Evolutionary conservation across 2,113 vertebrate genomes (phyloP), one percentile per base, ranked within the genome.

Genomic region (Eubucco bourcierii): DNA sequence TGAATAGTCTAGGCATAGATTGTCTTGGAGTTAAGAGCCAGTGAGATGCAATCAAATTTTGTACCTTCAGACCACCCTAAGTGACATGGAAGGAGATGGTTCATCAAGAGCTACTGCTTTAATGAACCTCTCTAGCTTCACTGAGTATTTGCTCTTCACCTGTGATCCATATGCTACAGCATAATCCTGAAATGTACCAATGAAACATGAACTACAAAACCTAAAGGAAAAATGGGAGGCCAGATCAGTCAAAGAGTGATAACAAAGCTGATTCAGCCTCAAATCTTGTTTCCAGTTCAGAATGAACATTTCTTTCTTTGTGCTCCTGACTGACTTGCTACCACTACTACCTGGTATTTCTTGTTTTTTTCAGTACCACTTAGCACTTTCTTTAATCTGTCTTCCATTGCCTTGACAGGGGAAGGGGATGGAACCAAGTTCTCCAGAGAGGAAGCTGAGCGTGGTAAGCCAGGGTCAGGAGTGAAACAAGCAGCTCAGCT

Each of bases 11-110:
- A 67, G 39, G 63, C 24, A 73, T 71, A 84, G 21, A 28, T 93
- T 87, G 46, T 79, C 89, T 85, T 75, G 47, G 47, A 15, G 9
- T 67, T 80, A 67, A 94, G 16, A 59, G 78, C 58, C 83, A 41
- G 61, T 87, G 55, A 87, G 37, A 71, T 77, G 39, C 71, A 94
- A 84, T 93, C 74, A 92, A 87, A 88, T 95, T 94, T 96, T 89
- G 46, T 71, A 90, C 72, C 60, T 95, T 61, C 86, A 87, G 79
- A 95, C 73, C 33, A 74, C 52, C 10, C 3, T 52, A 63, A 88
- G 39, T 73, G 64, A 91, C 72, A 96, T 39, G 50, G 41, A 90
- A 86, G 64, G 66, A 90, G 84, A 76, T 46, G 76, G 87, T 70
- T 94, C 87, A 92, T 97, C 80, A 93, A 53, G 37, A 88, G 33